These are phyloP conservation scores for Eupristina koningsbergeri DNA, from an alignment of 1,140 invertebrate genomes.

Conservation along the genomic window DNA sequence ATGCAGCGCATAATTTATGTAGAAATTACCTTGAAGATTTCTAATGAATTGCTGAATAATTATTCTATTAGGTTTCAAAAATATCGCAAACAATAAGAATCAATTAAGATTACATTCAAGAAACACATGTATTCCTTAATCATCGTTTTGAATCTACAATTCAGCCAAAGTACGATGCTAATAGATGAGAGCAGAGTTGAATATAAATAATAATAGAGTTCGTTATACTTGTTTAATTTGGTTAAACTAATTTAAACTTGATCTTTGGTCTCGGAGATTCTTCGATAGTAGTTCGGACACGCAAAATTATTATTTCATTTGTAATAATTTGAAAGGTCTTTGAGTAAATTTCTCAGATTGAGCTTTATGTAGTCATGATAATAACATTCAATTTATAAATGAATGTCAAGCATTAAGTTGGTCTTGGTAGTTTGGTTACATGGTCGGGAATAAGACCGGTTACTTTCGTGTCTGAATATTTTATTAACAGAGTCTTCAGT, in stretches of 20 bases:
- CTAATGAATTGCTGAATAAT: not conserved
- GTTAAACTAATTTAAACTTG: not conserved
- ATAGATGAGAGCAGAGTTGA: not conserved
- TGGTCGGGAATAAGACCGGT: no score
- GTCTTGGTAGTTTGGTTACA: no score
- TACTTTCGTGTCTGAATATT: no score
- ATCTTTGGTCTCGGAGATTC: not conserved
- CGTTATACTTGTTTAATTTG: not conserved
- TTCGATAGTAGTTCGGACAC: not conserved
- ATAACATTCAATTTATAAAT: no score
- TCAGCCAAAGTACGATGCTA: not conserved
- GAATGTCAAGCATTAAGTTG: not conserved
- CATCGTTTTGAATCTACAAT: not conserved
- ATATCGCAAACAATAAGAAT: not conserved
- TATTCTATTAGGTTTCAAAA: not conserved
- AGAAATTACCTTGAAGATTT: not conserved
- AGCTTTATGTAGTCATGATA: no score
- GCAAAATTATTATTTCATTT: not conserved
- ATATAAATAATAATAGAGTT: not conserved
- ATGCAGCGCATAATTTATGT: not conserved
- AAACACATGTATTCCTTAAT: not conserved
- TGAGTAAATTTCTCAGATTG: no score
- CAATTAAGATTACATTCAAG: not conserved
- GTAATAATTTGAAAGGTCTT: no score
- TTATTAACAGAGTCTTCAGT: not conserved